A percentile compares a stretch with the other conserved stretches of the same genome.
phyloP scores from a whole-genome alignment of 2,888 invertebrate genomes.

The Watsonalla cultraria region DNA sequence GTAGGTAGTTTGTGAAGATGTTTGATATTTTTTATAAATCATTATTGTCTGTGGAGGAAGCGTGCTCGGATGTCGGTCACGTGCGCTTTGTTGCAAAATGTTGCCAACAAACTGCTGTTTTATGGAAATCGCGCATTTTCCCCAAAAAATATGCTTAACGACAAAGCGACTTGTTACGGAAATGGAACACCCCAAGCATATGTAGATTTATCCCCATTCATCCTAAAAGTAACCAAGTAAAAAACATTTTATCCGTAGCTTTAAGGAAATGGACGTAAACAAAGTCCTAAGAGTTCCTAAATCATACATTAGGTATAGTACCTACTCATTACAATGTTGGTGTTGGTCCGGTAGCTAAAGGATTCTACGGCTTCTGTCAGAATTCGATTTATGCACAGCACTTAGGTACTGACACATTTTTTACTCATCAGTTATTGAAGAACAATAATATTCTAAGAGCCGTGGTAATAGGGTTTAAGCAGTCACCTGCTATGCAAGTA shows the following conservation, averaged over 20 bases:
- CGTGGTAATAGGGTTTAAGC: too few species aligned
- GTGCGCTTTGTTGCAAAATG: conserved; percentile 30
- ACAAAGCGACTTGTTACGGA: conserved; percentile 77
- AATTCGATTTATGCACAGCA: too few species aligned
- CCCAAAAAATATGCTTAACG: conserved; percentile 57
- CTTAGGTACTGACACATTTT: too few species aligned
- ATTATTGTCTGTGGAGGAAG: not conserved
- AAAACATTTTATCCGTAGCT: conserved; percentile 8
- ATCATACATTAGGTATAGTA: too few species aligned
- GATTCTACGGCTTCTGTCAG: too few species aligned
- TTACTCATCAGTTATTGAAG: too few species aligned
- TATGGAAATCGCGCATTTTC: conserved; percentile 67
- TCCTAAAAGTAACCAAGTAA: not conserved
- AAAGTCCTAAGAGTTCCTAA: not conserved
- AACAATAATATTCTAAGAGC: too few species aligned
- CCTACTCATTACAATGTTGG: too few species aligned
- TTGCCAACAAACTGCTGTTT: conserved; percentile 60
- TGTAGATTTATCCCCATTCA: conserved; percentile 48
- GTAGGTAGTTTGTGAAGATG: too few species aligned
- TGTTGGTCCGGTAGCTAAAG: too few species aligned
- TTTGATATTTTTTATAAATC: not conserved
- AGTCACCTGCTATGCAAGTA: too few species aligned
- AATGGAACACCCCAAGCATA: conserved; percentile 51
- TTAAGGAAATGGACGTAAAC: conserved; percentile 15
- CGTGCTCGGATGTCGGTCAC: conserved; percentile 30